These are phyloP conservation scores for Octodon degus DNA, from an alignment of 2,113 vertebrate species.

Conservation along the genomic window DNA sequence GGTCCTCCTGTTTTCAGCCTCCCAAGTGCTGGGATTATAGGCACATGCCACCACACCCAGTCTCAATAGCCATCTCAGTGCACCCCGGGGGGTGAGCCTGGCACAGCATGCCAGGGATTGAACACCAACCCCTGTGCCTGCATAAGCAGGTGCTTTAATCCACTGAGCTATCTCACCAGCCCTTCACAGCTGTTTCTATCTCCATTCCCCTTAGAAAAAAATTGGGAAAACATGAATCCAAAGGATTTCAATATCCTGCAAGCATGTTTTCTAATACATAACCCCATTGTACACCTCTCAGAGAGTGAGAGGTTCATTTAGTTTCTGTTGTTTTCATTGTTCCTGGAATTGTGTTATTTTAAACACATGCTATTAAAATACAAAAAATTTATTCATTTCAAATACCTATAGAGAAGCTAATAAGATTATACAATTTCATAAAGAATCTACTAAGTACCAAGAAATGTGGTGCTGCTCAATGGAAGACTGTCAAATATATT, in stretches of 20 bases:
- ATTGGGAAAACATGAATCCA: constrained; percentile 7
- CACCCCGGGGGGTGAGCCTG: no score
- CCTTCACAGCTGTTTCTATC: constrained; percentile 62
- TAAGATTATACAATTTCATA: not conserved
- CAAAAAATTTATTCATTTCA: not conserved
- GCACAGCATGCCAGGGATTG: no score
- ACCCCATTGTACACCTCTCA: constrained; percentile 51
- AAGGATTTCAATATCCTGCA: constrained; percentile 49
- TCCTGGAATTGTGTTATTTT: not conserved
- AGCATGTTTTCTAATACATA: constrained; percentile 59
- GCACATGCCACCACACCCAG: no score
- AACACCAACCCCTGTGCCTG: no score
- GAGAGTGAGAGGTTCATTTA: not conserved
- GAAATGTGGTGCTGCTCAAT: not conserved
- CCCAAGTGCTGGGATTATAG: no score
- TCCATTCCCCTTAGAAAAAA: constrained; percentile 66
- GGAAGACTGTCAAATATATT: not conserved
- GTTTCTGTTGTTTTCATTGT: constrained; percentile 23
- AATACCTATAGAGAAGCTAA: not conserved
- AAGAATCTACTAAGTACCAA: not conserved
- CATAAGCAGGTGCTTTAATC: no score
- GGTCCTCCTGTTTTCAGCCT: no score
- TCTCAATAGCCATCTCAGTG: no score
- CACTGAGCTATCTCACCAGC: no score
- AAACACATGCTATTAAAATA: not conserved